Base-by-base conservation (phyloP, 37 sponge, comb jelly and placozoan genomes). In the Chondrilla cf. caribensis region DNA sequence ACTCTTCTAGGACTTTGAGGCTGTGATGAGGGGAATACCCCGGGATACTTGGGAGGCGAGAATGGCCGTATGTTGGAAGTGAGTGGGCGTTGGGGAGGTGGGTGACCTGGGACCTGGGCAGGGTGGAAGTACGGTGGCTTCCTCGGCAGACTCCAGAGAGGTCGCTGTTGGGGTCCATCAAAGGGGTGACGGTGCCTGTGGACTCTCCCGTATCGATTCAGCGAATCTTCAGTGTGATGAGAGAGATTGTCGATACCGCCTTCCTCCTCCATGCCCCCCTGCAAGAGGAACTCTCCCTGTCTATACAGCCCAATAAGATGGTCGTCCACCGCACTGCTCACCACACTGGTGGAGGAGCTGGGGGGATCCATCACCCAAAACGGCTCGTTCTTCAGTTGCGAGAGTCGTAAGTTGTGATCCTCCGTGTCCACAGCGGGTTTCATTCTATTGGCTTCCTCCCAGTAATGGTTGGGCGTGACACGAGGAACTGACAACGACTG, bases 391-490 rank as follows among this genome's bases (percentile, higher is more conserved):
- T 41, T 43, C 76, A 73, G 83, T 57, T 83, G 86, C 3, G 87
- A 84, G 35, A 93, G 87, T 17, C 83, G 22, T 1, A 72, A 86
- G 24, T 55, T 78, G 7, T 85, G 86, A 40, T 93, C 89, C 22
- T 87, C 84, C 9, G 84, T 89, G 66, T 93, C 93, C 2, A 93
- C 87, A 0, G 87, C 75, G 14, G 87, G 75, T 70, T 84, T 86
- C 80, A 93, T 80, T 29, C 93, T 31, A 17, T 54, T 59, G 60
- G 89, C 89, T 14, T 59, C 60, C 77, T 93, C 93, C 93, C 93
- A 93, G 84, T 93, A 89, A 24, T 79, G 57, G 55, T 88, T 93
- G 11, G 93, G 93, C 44, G 88, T 85, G 41, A 85, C 83, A 5
- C 35, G 80, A 15, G 60, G 33, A 18, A 39, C 81, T 9, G 87